Evolutionary conservation across 2,888 invertebrate genomes (phyloP), one percentile per base, ranked within the genome.

Genomic region (Epistrophe eligans): DNA sequence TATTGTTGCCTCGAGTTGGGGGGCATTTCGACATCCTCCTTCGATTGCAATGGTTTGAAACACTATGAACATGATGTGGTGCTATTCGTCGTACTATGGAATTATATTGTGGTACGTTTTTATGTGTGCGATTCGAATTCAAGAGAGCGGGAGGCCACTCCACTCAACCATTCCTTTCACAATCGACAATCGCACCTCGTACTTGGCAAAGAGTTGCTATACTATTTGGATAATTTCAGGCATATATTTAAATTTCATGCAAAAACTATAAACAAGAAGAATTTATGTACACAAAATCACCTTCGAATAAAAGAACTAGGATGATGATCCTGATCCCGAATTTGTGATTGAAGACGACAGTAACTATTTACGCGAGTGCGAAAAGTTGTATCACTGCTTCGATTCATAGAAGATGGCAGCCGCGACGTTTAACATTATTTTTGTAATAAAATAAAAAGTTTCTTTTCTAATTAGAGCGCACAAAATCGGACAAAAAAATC

Each of bases 11-110:
- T 70, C 50, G 50, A 77, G 70, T 82, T 77, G 71, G 74, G 67
- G 66, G 70, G 66, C 71, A 87, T 87, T 87, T 87, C 82, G 79
- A 87, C 79, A 87, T 87, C 79, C 71, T 87, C 82, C 82, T 82
- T 72, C 58, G 71, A 87, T 82, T 87, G 87, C 87, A 87, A 50
- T 70, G 70, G 60, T 67, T 45, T 77, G 24, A 66, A 66, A 48
- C 66, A 48, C 66, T 66, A 66, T 57, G 67, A 66, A 45, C 32
- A 66, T 72, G 38, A 72, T 58, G 57, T 57, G 55, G 43, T 67
- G 17, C 38, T 74, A 52, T 15, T 48, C 35, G 58, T 5, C 43
- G 24, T 66, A 45, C 80, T 77, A 32, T 72, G 85, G 67, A 85
- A 77, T 55, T 55, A 81, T 81, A 43, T 24, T 43, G 58, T 77